Percentiles rank a stretch among this genome's conserved stretches.
These are phyloP conservation scores for Coenobita brevimanus DNA, from an alignment of 1,140 invertebrate genomes.

Conservation along the genomic window DNA sequence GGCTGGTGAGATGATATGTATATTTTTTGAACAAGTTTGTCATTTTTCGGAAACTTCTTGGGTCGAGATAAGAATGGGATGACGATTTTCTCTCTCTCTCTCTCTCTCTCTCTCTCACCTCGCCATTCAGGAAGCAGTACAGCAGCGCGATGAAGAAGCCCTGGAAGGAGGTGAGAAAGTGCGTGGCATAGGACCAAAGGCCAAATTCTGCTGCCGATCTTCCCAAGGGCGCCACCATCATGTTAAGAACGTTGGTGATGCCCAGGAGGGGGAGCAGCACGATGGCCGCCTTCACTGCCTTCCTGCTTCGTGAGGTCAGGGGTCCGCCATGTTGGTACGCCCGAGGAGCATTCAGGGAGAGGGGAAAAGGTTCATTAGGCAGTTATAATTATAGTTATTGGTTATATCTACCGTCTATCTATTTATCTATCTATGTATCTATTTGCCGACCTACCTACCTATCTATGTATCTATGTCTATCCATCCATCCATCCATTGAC, in stretches of 20 bases:
- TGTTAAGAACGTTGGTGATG: conserved; percentile 84
- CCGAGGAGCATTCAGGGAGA: not conserved
- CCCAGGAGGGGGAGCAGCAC: conserved; percentile 87
- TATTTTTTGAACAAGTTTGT: not conserved
- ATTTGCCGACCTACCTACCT: no score
- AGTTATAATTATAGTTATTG: no score
- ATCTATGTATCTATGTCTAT: no score
- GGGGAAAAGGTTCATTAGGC: not conserved
- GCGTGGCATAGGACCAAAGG: conserved; percentile 82
- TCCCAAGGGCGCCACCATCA: conserved; percentile 80
- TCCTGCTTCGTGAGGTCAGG: conserved; percentile 75
- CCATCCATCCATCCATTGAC: no score
- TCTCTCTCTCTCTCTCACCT: conserved; percentile 77
- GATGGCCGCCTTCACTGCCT: conserved; percentile 85
- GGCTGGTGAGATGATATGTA: not conserved
- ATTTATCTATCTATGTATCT: no score
- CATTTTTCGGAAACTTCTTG: not conserved
- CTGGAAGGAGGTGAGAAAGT: conserved; percentile 75
- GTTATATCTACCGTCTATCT: no score
- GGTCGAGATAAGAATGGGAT: not conserved
- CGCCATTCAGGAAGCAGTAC: conserved; percentile 94
- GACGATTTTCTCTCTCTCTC: no score
- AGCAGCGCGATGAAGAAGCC: conserved; percentile 89
- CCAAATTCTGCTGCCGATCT: conserved; percentile 82
- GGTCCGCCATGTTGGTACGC: not conserved